Evolutionary conservation across 2,797 vertebrate species (phyloP).

Genomic region (Allobates femoralis): DNA sequence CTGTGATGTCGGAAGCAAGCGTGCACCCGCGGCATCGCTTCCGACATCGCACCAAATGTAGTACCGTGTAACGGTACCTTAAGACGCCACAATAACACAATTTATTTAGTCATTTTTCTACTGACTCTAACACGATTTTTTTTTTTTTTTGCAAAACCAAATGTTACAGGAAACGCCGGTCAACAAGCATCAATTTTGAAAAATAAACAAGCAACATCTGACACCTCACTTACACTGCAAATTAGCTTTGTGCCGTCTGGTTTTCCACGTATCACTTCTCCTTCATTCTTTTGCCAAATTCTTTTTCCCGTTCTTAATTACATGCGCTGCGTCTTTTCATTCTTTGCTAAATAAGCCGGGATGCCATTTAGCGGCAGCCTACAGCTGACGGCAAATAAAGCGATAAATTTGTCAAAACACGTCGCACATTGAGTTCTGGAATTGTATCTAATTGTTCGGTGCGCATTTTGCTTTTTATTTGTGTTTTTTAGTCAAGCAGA

Average conservation of each 20-base stretch:
- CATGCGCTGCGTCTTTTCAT: background rate
- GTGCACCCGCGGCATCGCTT: no score
- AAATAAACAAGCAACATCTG: no score
- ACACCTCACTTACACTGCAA: background rate
- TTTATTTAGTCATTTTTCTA: no score
- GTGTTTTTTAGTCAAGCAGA: background rate
- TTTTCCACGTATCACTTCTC: background rate
- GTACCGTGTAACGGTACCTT: no score
- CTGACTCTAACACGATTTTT: no score
- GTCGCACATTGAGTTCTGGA: background rate
- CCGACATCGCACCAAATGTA: no score
- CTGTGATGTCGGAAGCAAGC: no score
- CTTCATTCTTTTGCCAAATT: background rate
- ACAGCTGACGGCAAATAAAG: constrained; percentile 34
- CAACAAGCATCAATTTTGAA: no score
- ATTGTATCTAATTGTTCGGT: constrained; percentile 2
- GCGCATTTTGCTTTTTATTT: background rate
- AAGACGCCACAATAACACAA: no score
- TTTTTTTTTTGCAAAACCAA: background rate
- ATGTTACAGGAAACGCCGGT: no score
- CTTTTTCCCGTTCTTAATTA: constrained; percentile 11
- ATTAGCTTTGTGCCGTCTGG: background rate
- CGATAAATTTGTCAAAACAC: constrained; percentile 27
- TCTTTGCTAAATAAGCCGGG: constrained; percentile 9
- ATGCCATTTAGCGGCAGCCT: background rate